Base-by-base conservation (phyloP, 1,140 invertebrate genomes). In the Orchestia grillus region DNA sequence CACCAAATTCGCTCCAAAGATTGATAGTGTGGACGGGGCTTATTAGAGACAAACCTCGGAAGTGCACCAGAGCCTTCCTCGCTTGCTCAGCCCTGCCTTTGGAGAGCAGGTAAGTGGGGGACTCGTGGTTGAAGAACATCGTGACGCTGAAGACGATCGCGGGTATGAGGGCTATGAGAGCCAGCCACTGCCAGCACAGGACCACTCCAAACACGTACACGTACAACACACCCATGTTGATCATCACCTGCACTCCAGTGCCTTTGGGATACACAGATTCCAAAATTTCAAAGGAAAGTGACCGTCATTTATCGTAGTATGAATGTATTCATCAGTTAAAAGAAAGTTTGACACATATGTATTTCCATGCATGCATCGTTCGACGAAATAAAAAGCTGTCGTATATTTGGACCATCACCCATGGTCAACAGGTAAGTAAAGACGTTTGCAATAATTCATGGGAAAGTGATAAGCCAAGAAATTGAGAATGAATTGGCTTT, bases 21-120 rank as follows among this genome's bases (percentile, higher is more conserved):
- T n/a, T n/a, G n/a, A n/a, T n/a, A n/a, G n/a, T n/a, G n/a, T n/a
- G n/a, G n/a, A n/a, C n/a, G n/a, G n/a, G n/a, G n/a, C n/a, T n/a
- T n/a, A n/a, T n/a, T n/a, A n/a, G n/a, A n/a, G 98, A 97, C 0
- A 97, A 96, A 96, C 98, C 98, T 96, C 99, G 98, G n/a, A 99
- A 97, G 98, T 98, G 99, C 96, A 98, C 97, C 11, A 99, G 97
- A 3, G 98, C 97, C 97, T 98, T 98, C 40, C 98, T 97, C 0
- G 99, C 99, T 92, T 98, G 98, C 96, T 45, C 47, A n/a, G 42
- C 23, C 41, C n/a, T 95, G 45, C 45, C 95, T 53, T 95, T 53
- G n/a, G 95, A 44, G 47, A 95, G 95, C 45, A 95, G 47, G 62
- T 36, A 95, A 40, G 44, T 40, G 6, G 95, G 95, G 23, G 95